Conservation (phyloP, 64 coral and sea anemone species). For the Porites lutea region DNA sequence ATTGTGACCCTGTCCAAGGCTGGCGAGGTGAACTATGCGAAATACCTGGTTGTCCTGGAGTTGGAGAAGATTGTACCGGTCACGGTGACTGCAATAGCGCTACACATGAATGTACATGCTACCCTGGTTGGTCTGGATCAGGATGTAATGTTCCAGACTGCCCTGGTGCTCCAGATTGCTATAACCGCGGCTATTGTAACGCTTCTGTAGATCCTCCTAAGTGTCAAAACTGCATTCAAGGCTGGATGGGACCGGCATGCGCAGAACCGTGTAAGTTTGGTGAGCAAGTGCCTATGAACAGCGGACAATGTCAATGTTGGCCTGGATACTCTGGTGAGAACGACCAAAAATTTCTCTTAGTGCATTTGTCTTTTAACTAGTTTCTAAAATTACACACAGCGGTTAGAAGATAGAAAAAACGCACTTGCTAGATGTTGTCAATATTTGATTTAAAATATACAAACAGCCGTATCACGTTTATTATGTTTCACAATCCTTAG, state of each 20-base stretch:
- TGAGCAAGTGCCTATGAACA: slow-evolving; percentile 89
- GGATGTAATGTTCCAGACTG: slow-evolving; percentile 95
- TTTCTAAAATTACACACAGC: too few species aligned
- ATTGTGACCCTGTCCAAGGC: slow-evolving; percentile 75
- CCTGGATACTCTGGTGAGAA: slow-evolving; percentile 64
- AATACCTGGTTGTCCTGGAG: slow-evolving; percentile 93
- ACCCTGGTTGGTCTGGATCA: slow-evolving; percentile 87
- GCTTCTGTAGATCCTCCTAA: slow-evolving; percentile 60
- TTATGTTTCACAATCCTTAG: too few species aligned
- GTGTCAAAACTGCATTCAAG: slow-evolving; percentile 86
- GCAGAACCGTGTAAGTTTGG: slow-evolving; percentile 86
- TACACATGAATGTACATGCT: slow-evolving; percentile 85
- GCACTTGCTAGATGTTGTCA: too few species aligned
- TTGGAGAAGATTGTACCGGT: slow-evolving; percentile 80
- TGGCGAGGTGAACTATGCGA: slow-evolving; percentile 94
- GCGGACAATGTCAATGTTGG: slow-evolving; percentile 80
- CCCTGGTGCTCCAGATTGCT: slow-evolving; percentile 89
- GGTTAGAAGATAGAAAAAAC: too few species aligned
- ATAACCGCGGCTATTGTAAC: slow-evolving; percentile 85
- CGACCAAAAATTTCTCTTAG: too few species aligned
- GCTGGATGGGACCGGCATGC: slow-evolving; percentile 93
- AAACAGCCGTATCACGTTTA: too few species aligned
- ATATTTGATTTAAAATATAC: too few species aligned
- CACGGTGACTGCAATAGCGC: slow-evolving; percentile 92
- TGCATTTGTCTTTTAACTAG: too few species aligned